Conservation (phyloP, 2,888 invertebrate species). For the Leptopilina syphax region DNA sequence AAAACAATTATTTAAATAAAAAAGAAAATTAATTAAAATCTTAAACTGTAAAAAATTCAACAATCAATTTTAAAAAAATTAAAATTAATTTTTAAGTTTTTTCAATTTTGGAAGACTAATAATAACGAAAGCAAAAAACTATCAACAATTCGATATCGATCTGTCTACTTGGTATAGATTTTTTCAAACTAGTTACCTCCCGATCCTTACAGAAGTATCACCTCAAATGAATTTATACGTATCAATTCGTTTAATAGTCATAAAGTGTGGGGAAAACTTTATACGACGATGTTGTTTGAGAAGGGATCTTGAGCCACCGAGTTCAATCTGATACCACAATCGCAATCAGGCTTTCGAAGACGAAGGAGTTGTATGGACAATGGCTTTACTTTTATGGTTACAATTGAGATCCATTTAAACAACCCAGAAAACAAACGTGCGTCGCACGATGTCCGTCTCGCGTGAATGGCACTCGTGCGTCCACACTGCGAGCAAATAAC, state of each 20-base stretch:
- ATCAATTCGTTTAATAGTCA: not conserved
- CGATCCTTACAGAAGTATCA: not conserved
- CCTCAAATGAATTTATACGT: not conserved
- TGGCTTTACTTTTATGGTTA: no score
- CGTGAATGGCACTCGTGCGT: no score
- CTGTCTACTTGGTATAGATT: not conserved
- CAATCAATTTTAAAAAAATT: not conserved
- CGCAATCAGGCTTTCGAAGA: no score
- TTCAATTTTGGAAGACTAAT: not conserved
- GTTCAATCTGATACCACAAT: no score
- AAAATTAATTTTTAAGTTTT: not conserved
- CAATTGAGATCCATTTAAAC: no score
- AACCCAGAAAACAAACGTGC: no score
- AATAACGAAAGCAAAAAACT: not conserved
- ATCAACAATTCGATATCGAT: not conserved
- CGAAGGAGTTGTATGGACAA: no score
- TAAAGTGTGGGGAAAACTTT: no score
- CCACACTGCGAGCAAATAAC: no score
- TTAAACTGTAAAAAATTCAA: not conserved
- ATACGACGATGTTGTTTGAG: no score
- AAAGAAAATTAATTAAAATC: not conserved
- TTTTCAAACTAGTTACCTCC: not conserved
- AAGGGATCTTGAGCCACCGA: no score
- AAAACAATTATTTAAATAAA: not conserved
- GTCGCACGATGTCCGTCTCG: no score